A percentile compares a stretch with the other conserved stretches of the same genome.
Evolutionary conservation across 2,113 vertebrate species (phyloP).

Genomic region (Narcine bancroftii): DNA sequence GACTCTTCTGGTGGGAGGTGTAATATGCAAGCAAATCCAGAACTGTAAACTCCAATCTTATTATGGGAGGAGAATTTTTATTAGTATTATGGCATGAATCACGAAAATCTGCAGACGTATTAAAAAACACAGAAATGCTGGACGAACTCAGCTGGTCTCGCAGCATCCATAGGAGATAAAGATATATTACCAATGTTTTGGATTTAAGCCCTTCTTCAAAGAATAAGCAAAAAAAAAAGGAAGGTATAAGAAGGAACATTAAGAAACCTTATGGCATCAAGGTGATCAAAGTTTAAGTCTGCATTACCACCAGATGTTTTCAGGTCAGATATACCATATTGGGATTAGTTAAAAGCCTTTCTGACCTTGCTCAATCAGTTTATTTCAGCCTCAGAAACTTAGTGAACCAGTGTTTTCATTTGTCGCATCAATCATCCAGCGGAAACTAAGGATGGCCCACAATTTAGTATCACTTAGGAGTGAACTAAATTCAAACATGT

Average conservation of each 20-base stretch:
- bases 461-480: neutral
- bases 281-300: neutral
- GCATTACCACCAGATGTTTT: neutral
- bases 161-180: too few relatives aligned
- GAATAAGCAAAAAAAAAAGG: too few relatives aligned
- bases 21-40: neutral
- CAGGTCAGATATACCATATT: neutral
- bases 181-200: too few relatives aligned
- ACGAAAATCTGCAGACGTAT: too few relatives aligned
- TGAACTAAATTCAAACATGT: neutral
- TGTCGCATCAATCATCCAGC: neutral
- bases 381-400: neutral
- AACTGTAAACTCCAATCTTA: neutral
- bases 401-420: neutral
- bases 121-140: too few relatives aligned
- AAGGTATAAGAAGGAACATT: too few relatives aligned
- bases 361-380: neutral
- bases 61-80: neutral
- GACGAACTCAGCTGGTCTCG: too few relatives aligned
- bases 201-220: too few relatives aligned
- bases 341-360: neutral
- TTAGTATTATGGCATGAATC: too few relatives aligned
- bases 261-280: neutral
- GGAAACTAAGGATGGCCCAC: neutral
- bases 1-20: neutral